A percentile compares a stretch with the other conserved stretches of the same genome.
These are phyloP conservation scores for Apis florea DNA, from an alignment of 1,140 invertebrate genomes.

Conservation along the genomic window DNA sequence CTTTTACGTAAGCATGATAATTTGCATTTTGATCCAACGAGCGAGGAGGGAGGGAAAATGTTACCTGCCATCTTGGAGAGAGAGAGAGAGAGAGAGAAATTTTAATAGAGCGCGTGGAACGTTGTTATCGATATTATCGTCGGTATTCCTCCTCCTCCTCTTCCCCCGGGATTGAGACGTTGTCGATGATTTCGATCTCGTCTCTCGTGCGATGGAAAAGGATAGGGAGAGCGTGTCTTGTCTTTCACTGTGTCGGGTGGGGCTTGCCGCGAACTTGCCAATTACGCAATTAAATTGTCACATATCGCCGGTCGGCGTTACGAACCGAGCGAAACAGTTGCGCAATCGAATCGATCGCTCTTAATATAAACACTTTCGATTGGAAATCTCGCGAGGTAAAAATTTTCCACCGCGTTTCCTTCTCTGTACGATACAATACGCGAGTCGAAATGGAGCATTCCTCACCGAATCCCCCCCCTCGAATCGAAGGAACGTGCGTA, in stretches of 20 bases:
- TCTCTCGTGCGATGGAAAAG: not conserved
- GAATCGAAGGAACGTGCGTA: not conserved
- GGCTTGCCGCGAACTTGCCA: constrained; percentile 39
- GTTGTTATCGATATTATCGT: constrained; percentile 49
- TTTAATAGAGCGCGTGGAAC: constrained; percentile 45
- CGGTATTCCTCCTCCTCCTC: constrained; percentile 11
- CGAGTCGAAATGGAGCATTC: no score
- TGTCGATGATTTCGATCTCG: constrained; percentile 48
- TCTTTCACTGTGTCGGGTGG: not conserved
- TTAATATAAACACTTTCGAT: no score
- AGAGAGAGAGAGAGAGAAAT: constrained; percentile 28
- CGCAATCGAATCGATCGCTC: not conserved
- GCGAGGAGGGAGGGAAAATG: constrained; percentile 25
- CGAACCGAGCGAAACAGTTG: not conserved
- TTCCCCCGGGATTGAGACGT: constrained; percentile 49
- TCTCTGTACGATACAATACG: no score
- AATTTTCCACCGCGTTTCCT: no score
- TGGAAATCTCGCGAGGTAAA: no score
- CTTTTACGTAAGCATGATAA: not conserved
- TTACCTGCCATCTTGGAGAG: constrained; percentile 27
- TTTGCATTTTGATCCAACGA: constrained; percentile 41
- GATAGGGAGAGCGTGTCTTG: constrained; percentile 36
- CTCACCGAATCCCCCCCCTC: no score
- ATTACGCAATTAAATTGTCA: constrained; percentile 73
- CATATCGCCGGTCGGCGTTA: constrained; percentile 38